Evolutionary conservation across 1,140 invertebrate genomes (phyloP).

Genomic region (Zaprionus lachaisei): DNA sequence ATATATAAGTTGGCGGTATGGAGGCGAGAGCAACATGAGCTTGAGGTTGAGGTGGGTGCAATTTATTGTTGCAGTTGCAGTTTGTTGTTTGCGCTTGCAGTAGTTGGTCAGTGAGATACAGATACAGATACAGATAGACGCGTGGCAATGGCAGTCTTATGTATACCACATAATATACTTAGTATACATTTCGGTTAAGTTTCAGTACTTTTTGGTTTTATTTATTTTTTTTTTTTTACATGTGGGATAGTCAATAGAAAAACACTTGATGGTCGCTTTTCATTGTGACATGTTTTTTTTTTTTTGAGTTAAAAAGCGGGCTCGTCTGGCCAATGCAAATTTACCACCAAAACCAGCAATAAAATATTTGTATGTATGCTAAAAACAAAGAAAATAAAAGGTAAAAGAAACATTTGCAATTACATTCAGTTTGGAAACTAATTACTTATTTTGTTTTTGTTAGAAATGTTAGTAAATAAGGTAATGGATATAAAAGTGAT

Average conservation of each 20-base stretch:
- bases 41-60: constrained; percentile 46
- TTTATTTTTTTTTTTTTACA: constrained; percentile 49
- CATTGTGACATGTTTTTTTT: constrained; percentile 58
- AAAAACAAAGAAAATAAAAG: constrained; percentile 82
- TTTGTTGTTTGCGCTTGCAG: constrained; percentile 63
- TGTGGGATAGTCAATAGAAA: constrained; percentile 56
- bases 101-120: constrained; percentile 77
- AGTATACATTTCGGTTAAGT: constrained; percentile 67
- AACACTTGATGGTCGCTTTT: constrained; percentile 64
- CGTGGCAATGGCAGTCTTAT: constrained; percentile 67
- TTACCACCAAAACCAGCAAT: constrained; percentile 82
- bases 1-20: constrained; percentile 43
- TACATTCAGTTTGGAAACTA: constrained; percentile 67
- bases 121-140: constrained; percentile 60
- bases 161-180: too few relatives aligned
- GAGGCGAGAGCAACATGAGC: constrained; percentile 50
- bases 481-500: constrained; percentile 47
- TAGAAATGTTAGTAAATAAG: constrained; percentile 34
- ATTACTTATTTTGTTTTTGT: constrained; percentile 43
- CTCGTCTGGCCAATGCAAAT: constrained; percentile 79
- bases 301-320: constrained; percentile 71
- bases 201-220: constrained; percentile 62
- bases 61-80: constrained; percentile 55
- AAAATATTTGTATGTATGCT: constrained; percentile 81
- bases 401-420: constrained; percentile 81